Evolutionary conservation across 2,113 vertebrate species (phyloP).

Genomic region (Etia nguti): DNA sequence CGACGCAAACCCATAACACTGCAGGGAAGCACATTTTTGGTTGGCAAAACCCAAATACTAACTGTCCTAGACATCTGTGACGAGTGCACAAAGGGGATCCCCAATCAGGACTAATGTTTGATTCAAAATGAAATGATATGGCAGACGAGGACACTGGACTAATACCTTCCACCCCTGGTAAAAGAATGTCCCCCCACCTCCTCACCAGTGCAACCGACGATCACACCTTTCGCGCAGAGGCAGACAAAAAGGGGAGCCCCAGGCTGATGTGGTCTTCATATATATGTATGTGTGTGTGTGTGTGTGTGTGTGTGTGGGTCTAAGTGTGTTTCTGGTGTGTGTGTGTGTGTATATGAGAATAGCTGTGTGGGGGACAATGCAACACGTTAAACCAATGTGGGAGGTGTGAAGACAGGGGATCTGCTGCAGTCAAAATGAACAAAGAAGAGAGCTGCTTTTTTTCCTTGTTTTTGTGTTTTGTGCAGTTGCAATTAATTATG

Average conservation of each 20-base stretch:
- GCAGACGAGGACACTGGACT: not conserved
- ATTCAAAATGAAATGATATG: not conserved
- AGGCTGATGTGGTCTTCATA: slow-evolving; percentile 39
- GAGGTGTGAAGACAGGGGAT: slow-evolving; percentile 68
- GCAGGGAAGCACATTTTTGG: not conserved
- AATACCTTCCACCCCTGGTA: slow-evolving; percentile 4
- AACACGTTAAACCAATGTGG: slow-evolving; percentile 61
- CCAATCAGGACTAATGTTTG: not conserved
- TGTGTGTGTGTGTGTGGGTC: not conserved
- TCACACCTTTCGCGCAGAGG: slow-evolving; percentile 55
- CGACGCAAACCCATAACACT: not conserved
- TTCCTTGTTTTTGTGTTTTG: slow-evolving; percentile 42
- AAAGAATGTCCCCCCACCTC: slow-evolving; percentile 49
- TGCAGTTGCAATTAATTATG: slow-evolving; percentile 40
- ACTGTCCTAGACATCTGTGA: not conserved
- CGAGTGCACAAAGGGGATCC: slow-evolving; percentile 9
- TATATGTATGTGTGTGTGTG: not conserved
- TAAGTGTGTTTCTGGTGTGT: not conserved
- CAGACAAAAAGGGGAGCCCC: slow-evolving; percentile 48
- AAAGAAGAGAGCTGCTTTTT: slow-evolving; percentile 43
- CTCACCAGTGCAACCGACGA: slow-evolving; percentile 15
- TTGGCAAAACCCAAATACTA: not conserved
- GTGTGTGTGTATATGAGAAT: slow-evolving; percentile 13
- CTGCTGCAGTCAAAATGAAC: slow-evolving; percentile 65
- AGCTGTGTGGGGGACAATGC: slow-evolving; percentile 63